Percentiles rank a stretch among this genome's conserved stretches.
These are phyloP conservation scores for Falco punctatus DNA, from an alignment of 2,113 vertebrate species.

Conservation along the genomic window DNA sequence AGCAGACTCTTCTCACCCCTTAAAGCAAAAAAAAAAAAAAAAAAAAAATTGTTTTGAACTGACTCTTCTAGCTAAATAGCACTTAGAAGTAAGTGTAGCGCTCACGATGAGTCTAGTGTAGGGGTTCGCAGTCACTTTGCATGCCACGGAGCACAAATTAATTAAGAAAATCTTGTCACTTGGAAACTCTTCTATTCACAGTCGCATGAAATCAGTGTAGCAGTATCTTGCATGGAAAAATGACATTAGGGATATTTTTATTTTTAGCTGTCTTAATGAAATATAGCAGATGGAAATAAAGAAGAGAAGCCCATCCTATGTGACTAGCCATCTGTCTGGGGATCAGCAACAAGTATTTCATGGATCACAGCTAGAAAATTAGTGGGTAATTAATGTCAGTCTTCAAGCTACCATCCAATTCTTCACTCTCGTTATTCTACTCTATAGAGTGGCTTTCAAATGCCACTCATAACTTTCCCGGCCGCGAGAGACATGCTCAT, in stretches of 20 bases:
- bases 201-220: background rate
- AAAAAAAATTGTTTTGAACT: background rate
- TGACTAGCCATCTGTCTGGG: constrained; percentile 65
- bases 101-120: constrained; percentile 10
- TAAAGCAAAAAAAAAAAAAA: background rate
- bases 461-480: background rate
- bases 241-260: constrained; percentile 55
- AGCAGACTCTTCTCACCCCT: background rate
- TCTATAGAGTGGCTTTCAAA: background rate
- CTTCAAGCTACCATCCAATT: constrained; percentile 9
- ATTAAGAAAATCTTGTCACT: constrained; percentile 47
- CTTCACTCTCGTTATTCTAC: background rate
- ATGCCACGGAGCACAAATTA: constrained; percentile 33
- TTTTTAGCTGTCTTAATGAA: constrained; percentile 66
- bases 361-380: constrained; percentile 46
- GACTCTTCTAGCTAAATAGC: background rate
- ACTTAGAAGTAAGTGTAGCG: background rate
- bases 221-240: constrained; percentile 50
- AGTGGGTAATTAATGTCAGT: constrained; percentile 50
- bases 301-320: constrained; percentile 35
- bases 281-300: constrained; percentile 68
- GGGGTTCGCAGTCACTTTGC: constrained; percentile 11
- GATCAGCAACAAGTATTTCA: constrained; percentile 49
- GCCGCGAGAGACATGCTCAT: accelerated
- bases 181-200: constrained; percentile 47